These are phyloP conservation scores for Platycercus adscitus DNA, from an alignment of 2,113 vertebrate species.

Conservation along the genomic window DNA sequence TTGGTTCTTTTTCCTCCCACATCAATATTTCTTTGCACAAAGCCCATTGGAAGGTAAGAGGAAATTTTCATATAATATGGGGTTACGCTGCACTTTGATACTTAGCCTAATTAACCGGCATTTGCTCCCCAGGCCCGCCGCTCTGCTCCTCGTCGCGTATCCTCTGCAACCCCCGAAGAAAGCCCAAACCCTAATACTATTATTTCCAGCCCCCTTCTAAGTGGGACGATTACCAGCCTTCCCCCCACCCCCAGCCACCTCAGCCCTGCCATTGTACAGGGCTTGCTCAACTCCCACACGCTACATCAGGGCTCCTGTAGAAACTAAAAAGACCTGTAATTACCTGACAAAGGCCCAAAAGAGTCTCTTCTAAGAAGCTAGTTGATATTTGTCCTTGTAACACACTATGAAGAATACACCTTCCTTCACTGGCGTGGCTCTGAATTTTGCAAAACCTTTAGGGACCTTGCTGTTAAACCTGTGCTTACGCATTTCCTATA, in stretches of 20 bases:
- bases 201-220: slow-evolving; percentile 64
- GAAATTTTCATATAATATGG: background rate
- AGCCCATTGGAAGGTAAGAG: slow-evolving; percentile 53
- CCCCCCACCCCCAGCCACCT: slow-evolving; percentile 56
- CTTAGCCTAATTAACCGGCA: background rate
- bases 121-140: slow-evolving; percentile 4
- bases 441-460: slow-evolving; percentile 77
- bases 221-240: slow-evolving; percentile 61
- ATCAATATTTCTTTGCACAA: slow-evolving; percentile 52
- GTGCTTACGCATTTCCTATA: slow-evolving; percentile 77
- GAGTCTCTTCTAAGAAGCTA: slow-evolving; percentile 73
- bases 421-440: slow-evolving; percentile 65
- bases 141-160: background rate
- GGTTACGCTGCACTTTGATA: slow-evolving; percentile 46
- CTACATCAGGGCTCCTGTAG: slow-evolving; percentile 74
- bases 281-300: slow-evolving; percentile 81
- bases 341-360: slow-evolving; percentile 85
- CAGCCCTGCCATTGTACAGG: slow-evolving; percentile 70
- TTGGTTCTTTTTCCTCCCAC: slow-evolving; percentile 34
- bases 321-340: slow-evolving; percentile 80
- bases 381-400: slow-evolving; percentile 75
- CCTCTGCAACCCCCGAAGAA: slow-evolving; percentile 14
- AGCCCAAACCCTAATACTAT: slow-evolving; percentile 44
- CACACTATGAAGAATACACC: slow-evolving; percentile 70
- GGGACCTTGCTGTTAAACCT: slow-evolving; percentile 74